A percentile compares a stretch with the other conserved stretches of the same genome.
These are phyloP conservation scores for Trichomycterus rosablanca DNA, from an alignment of 2,113 vertebrate species.

Conservation along the genomic window DNA sequence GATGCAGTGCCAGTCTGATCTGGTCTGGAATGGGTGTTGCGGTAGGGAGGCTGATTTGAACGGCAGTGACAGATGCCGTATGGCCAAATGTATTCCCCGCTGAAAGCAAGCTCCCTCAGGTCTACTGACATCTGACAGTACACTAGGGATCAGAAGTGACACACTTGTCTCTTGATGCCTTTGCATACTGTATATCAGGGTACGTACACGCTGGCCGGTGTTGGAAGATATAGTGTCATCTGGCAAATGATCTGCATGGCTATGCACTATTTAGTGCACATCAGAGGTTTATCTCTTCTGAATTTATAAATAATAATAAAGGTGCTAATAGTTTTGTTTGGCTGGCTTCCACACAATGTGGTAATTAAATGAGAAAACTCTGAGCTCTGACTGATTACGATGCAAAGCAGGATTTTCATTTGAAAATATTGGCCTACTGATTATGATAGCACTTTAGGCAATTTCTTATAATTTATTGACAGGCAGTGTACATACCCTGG, in stretches of 20 bases:
- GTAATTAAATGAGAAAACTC: conserved; percentile 18
- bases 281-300: conserved; percentile 17
- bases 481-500: background rate
- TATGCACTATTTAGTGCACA: conserved; percentile 38
- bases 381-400: conserved; percentile 1
- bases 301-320: conserved; percentile 33
- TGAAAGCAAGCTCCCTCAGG: conserved; percentile 59
- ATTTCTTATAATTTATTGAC: background rate
- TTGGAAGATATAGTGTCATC: conserved; percentile 39
- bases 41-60: conserved; percentile 50
- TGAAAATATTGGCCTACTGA: background rate
- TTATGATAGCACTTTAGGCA: background rate
- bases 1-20: conserved; percentile 23
- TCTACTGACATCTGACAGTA: conserved; percentile 63
- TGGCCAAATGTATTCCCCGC: conserved; percentile 58
- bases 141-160: conserved; percentile 67
- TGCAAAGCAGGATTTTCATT: background rate
- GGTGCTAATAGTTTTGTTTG: conserved; percentile 26
- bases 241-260: conserved; percentile 36
- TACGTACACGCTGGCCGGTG: conserved; percentile 26
- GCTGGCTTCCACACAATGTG: conserved; percentile 18
- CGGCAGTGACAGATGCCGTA: conserved; percentile 64
- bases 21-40: conserved; percentile 29
- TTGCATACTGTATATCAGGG: conserved; percentile 41
- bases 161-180: conserved; percentile 50